phyloP scores from a whole-genome alignment of 2,888 invertebrate genomes.

The Cybosia mesomella region DNA sequence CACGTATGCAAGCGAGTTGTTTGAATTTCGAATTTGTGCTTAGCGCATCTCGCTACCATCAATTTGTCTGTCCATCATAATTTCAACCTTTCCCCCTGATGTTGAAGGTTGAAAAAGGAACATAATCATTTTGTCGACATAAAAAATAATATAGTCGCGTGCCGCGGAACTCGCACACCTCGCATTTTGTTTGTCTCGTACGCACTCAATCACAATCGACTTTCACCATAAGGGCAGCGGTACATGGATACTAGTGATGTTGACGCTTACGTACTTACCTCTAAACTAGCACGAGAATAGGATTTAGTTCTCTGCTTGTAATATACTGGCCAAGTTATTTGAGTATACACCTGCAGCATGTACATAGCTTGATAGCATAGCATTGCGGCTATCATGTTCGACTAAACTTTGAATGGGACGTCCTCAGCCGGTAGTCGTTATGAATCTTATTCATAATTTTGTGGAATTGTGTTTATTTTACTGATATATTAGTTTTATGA shows the following conservation, averaged over 20 bases:
- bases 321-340: conserved; percentile 27
- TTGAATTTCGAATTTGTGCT: conserved; percentile 66
- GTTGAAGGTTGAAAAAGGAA: conserved; percentile 56
- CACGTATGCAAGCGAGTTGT: conserved; percentile 59
- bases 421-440: conserved; percentile 40
- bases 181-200: conserved; percentile 68
- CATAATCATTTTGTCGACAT: conserved; percentile 47
- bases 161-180: conserved; percentile 57
- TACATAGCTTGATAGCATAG: conserved; percentile 34
- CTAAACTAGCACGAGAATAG: conserved; percentile 32
- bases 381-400: conserved; percentile 36
- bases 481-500: conserved; percentile 27
- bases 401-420: conserved; percentile 39
- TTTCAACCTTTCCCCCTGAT: conserved; percentile 51
- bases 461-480: conserved; percentile 32
- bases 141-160: conserved; percentile 67
- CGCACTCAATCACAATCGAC: conserved; percentile 75
- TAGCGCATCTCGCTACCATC: conserved; percentile 55
- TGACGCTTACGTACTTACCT: conserved; percentile 28
- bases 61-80: conserved; percentile 48
- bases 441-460: conserved; percentile 36
- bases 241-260: conserved; percentile 53
- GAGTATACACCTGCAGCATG: conserved; percentile 18
- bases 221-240: conserved; percentile 80
- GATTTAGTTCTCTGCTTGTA: conserved; percentile 33